Base-by-base conservation (phyloP, 2,113 vertebrate genomes). In the Poecilia latipinna region DNA sequence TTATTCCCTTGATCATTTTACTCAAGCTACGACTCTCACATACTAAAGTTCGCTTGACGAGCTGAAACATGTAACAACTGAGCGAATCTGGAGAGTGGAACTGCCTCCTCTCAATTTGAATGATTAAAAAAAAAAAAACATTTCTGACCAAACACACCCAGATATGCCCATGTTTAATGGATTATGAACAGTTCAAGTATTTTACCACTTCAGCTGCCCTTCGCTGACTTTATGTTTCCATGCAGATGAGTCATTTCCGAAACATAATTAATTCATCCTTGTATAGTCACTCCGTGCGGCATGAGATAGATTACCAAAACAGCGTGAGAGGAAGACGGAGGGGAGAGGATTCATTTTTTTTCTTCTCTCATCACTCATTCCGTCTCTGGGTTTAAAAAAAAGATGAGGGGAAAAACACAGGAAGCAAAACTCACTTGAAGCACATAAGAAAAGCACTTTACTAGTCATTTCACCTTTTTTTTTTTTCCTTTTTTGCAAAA, bases 201-300 rank as follows among this genome's bases (percentile, higher is more conserved):
- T 82, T 80, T 65, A 70, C 71, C 74, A 62, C 63, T 76, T 73
- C 74, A 33, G 61, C 75, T 82, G 82, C 70, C 83, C 86, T 87
- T 83, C 72, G 22, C 68, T 24, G 28, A 80, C 78, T 85, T 61
- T 48, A 65, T 75, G 80, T 85, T 85, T 82, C 78, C 19, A 17
- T 60, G 74, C 74, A 81, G 77, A 78, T 72, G 88, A 87, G 74
- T 88, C 77, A 77, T 83, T 89, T 78, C 77, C 51, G 65, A 78
- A 74, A 72, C 73, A 75, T 91, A 86, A 93, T 91, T 90, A 79
- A 92, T 89, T 85, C 74, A 78, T 77, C 69, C 75, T 81, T 72
- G 61, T 82, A 86, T 76, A 61, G 79, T 70, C 68, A 57, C 68
- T 88, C 80, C 33, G 75, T 60, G 78, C 4, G 63, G 70, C 70